phyloP scores from a whole-genome alignment of 2,113 vertebrate species.

The Ceyx melanurus region DNA sequence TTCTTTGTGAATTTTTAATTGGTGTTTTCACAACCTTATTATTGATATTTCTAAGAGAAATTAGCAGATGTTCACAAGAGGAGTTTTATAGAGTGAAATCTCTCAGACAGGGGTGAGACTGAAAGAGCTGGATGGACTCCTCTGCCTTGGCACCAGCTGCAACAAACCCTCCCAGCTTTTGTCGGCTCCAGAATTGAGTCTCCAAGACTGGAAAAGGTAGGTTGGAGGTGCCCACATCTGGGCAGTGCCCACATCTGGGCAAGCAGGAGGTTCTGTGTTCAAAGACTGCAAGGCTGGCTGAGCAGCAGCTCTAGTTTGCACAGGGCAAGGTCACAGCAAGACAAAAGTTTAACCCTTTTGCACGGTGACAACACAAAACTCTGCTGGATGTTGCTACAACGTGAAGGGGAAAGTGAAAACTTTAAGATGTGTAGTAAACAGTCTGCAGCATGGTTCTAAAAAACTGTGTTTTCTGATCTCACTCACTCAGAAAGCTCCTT shows the following conservation, averaged over 20 bases:
- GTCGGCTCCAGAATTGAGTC: not conserved
- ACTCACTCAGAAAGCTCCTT: not conserved
- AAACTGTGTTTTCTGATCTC: fast-evolving
- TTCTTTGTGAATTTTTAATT: constrained; percentile 70
- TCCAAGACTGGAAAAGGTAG: not conserved
- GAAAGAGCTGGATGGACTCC: not conserved
- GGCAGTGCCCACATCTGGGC: not conserved
- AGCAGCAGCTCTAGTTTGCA: not conserved
- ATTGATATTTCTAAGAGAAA: constrained; percentile 42
- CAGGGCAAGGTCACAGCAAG: not conserved
- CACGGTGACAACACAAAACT: not conserved
- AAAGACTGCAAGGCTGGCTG: not conserved
- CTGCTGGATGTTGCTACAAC: not conserved
- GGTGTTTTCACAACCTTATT: constrained; percentile 67
- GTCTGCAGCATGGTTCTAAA: not conserved
- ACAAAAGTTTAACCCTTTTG: not conserved
- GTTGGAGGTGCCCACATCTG: not conserved
- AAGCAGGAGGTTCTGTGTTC: not conserved
- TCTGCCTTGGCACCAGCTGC: not conserved
- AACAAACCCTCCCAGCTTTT: not conserved
- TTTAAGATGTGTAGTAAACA: not conserved
- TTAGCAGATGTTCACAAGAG: constrained; percentile 52
- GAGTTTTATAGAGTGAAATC: not conserved
- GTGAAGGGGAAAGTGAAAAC: not conserved
- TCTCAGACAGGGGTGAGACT: not conserved